Conservation (phyloP, 2,113 vertebrate species). For the Heliornis fulica region DNA sequence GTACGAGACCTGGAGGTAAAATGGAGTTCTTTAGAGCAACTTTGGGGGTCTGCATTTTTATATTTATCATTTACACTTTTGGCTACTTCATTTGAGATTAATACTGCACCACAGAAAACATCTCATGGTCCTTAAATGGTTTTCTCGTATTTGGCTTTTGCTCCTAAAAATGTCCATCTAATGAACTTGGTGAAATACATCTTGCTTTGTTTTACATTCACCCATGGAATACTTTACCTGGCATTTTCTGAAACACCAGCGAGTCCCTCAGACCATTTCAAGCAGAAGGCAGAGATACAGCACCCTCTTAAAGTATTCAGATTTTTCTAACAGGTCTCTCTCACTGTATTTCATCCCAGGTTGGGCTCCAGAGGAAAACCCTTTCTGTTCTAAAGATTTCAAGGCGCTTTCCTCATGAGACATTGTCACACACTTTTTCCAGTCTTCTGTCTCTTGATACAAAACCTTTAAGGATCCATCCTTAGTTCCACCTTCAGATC, state of each 20-base stretch:
- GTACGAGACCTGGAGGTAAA: not conserved
- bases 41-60: accelerated
- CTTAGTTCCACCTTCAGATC: not conserved
- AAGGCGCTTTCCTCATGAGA: not conserved
- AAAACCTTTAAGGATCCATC: not conserved
- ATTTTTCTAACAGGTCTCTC: not conserved
- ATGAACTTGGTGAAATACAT: not conserved
- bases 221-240: not conserved
- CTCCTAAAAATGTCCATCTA: not conserved
- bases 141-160: not conserved
- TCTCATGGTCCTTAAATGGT: not conserved
- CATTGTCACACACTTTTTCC: not conserved
- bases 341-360: not conserved
- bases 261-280: not conserved
- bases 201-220: not conserved
- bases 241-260: not conserved
- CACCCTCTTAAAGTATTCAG: not conserved
- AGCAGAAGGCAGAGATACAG: not conserved
- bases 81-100: accelerated
- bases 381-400: not conserved
- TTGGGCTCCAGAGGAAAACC: not conserved
- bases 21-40: too few species aligned
- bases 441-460: not conserved
- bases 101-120: accelerated
- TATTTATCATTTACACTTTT: not conserved